Conservation (phyloP, 2,888 invertebrate species). For the Acanthosoma haemorrhoidale region DNA sequence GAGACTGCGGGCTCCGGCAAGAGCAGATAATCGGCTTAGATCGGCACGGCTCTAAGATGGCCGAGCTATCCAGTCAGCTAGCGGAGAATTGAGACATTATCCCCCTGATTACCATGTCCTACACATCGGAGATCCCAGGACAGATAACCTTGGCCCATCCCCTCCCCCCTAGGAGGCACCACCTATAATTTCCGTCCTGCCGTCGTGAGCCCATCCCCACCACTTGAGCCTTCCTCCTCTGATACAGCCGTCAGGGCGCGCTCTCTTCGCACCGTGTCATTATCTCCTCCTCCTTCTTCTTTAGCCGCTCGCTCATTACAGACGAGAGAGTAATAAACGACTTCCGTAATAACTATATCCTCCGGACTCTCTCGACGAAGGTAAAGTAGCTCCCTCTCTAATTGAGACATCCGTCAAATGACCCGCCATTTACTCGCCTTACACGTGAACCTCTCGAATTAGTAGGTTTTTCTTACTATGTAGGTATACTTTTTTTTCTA, state of each 20-base stretch:
- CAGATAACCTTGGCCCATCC: constrained; percentile 21
- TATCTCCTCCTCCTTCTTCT: not conserved
- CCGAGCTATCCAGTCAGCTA: not conserved
- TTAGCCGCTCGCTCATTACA: constrained; percentile 22
- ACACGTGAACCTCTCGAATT: not conserved
- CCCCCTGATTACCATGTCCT: constrained; percentile 23
- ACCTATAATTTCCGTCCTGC: constrained; percentile 19
- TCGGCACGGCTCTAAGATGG: too few species aligned
- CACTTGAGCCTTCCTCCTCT: not conserved
- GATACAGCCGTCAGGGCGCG: not conserved
- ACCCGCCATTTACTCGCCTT: constrained; percentile 23
- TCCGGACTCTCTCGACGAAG: not conserved
- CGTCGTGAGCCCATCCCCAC: constrained; percentile 1
- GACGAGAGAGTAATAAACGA: constrained; percentile 23
- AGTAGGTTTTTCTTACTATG: not conserved
- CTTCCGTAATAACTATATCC: constrained; percentile 31
- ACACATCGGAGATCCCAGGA: not conserved
- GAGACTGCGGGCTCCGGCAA: too few species aligned
- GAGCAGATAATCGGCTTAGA: too few species aligned
- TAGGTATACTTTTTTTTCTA: not conserved
- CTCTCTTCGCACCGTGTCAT: not conserved
- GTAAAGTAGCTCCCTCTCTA: not conserved
- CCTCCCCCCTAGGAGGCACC: too few species aligned
- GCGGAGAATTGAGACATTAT: constrained; percentile 27
- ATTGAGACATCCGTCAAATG: constrained; percentile 30